phyloP scores from a whole-genome alignment of 2,888 invertebrate species.

The Oligia latruncula region DNA sequence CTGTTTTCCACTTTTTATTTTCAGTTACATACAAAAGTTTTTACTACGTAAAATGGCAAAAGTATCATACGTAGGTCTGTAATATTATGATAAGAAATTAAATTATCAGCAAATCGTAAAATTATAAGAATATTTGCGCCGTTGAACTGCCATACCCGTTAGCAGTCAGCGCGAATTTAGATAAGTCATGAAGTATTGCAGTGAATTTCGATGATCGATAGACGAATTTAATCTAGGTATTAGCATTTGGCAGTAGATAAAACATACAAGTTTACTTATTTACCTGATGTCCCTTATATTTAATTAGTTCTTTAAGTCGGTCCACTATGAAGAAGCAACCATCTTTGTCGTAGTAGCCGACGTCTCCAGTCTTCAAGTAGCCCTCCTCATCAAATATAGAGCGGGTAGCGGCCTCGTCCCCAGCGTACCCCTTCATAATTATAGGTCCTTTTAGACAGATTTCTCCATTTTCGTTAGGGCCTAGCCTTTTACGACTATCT shows the following conservation, averaged over 20 bases:
- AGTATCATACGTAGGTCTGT: background rate
- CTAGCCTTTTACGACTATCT: slow-evolving; percentile 73
- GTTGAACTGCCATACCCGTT: slow-evolving; percentile 1
- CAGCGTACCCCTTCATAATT: slow-evolving; percentile 79
- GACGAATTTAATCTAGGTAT: background rate
- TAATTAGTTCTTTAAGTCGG: slow-evolving; percentile 82
- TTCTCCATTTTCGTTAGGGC: slow-evolving; percentile 76
- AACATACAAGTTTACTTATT: background rate
- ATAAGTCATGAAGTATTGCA: slow-evolving; percentile 23
- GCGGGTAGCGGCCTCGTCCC: slow-evolving; percentile 72
- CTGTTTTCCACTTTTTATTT: background rate
- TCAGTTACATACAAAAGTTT: background rate
- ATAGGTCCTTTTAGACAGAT: slow-evolving; percentile 79
- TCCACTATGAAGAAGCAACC: slow-evolving; percentile 82
- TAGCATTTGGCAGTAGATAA: slow-evolving; percentile 7
- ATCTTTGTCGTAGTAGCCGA: slow-evolving; percentile 82
- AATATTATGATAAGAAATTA: background rate
- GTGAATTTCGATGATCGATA: slow-evolving; percentile 10
- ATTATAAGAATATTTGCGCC: slow-evolving; percentile 4
- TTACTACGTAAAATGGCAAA: background rate
- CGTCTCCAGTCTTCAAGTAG: slow-evolving; percentile 81
- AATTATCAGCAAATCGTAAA: slow-evolving; percentile 11
- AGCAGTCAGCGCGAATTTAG: slow-evolving; percentile 2
- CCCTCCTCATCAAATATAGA: slow-evolving; percentile 79
- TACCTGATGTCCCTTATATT: slow-evolving; percentile 89